Evolutionary conservation across 2,113 vertebrate species (phyloP), one percentile per base, ranked within the genome.

Genomic region (Misgurnus anguillicaudatus): DNA sequence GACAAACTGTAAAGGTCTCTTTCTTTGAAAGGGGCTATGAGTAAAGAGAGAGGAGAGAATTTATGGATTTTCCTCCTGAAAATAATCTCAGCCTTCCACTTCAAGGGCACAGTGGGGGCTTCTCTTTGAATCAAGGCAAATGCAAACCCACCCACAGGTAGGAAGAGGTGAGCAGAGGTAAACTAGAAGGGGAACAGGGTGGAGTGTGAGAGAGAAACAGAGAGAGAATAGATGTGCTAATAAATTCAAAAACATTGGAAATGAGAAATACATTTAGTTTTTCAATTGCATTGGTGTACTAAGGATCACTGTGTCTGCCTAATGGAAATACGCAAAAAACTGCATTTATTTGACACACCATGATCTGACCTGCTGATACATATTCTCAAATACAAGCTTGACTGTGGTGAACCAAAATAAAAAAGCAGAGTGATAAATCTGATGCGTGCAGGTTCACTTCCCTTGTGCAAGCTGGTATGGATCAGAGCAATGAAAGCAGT

Each of bases 121-220:
- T 84, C 65, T 31, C 73, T 86, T 86, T 86, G 80, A 82, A 75
- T 80, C 80, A 73, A 86, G 80, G 82, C 68, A 81, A 82, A 84
- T 69, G 67, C 57, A 74, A 77, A 75, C 31, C 75, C 78, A 82
- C 82, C 85, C 83, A 84, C 75, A 84, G 78, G 80, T 82, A 80
- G 80, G 31, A 16, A 74, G 73, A 65, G 65, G 48, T 74, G 70
- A 82, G 71, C 17, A 74, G 75, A 78, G 42, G 76, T 83, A 80
- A 83, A 80, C 61, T 41, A 67, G 57, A 66, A 19, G 57, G 31
- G 71, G 60, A 24, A 66, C 10, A 13, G 60, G 39, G 60, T 57
- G 38, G 38, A 70, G 76, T n/a, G 62, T 55, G 17, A 36, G 36
- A 14, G n/a, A n/a, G 48, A 66, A 4, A 38, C 53, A 36, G n/a